Base-by-base conservation (phyloP, 2,113 vertebrate genomes). In the Syngnathus typhle region DNA sequence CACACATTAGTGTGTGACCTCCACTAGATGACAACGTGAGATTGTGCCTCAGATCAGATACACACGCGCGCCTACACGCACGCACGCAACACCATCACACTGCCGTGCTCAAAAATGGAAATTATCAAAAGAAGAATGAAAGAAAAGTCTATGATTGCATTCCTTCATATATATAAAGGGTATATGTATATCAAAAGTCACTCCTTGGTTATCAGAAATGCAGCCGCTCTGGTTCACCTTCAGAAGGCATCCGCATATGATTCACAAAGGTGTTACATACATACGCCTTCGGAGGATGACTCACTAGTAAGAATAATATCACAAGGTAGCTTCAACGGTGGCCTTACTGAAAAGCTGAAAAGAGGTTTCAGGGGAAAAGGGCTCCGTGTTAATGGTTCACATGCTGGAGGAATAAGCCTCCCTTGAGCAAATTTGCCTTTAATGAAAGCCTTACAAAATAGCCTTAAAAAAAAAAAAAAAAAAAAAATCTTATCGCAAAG, bases 1-100 rank as follows among this genome's bases (percentile, higher is more conserved):
- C 81, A 62, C 82, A 84, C 85, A 87, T 88, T 85, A 85, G 75
- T 73, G 69, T 51, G 61, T 81, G 78, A 85, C 84, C 81, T 84
- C 76, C 65, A 37, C 65, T 60, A 60, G 68, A 10, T 81, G 85
- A 84, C 86, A 84, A 81, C 67, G 80, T 80, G 83, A 81, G 83
- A 84, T 62, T 1, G 39, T 75, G 81, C 72, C 72, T 76, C 71
- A 46, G 80, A 82, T 82, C 73, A 58, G 51, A 68, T 44, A 1
- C 37, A 18, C 27, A 55, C 47, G 32, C 37, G 43, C 62, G 54
- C 65, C 39, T 51, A 62, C 46, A 61, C 46, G n/a, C 60, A 16
- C 13, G 13, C 37, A 59, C 23, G 37, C 19, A 61, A 68, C 61
- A 65, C 36, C 75, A 72, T 21, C 72, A 82, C 39, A 36, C 39